A percentile compares a stretch with the other conserved stretches of the same genome.
Evolutionary conservation across 1,140 invertebrate genomes (phyloP).

Genomic region (Ectropis grisescens): DNA sequence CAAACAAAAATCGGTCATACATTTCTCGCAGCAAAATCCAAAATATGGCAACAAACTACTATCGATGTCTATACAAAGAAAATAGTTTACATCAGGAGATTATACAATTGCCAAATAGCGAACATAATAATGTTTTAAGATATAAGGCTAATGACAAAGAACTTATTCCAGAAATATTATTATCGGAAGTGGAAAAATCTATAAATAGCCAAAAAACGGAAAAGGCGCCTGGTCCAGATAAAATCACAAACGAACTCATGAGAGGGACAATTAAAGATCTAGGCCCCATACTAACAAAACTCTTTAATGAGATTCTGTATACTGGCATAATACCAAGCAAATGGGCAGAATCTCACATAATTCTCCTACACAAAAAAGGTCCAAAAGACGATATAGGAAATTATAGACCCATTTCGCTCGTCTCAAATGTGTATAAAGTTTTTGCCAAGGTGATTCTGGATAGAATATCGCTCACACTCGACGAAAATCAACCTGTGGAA

Average conservation of each 20-base stretch:
- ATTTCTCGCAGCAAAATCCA: slow-evolving; percentile 1
- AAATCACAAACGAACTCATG: slow-evolving; percentile 8
- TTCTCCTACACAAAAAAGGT: too few relatives aligned
- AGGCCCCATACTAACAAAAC: slow-evolving; percentile 4
- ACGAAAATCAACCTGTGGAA: too few relatives aligned
- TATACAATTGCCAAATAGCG: too few relatives aligned
- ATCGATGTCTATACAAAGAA: too few relatives aligned
- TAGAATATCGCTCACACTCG: not conserved
- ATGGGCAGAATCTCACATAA: not conserved
- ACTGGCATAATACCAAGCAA: not conserved
- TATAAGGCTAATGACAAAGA: too few relatives aligned
- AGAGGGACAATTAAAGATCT: slow-evolving; percentile 4
- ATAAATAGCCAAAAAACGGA: slow-evolving; percentile 10
- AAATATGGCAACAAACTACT: slow-evolving; percentile 13
- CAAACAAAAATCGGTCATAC: slow-evolving; percentile 5
- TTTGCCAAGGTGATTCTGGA: not conserved
- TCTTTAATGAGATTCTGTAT: not conserved
- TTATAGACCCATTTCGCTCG: not conserved
- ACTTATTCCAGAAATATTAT: slow-evolving; percentile 8
- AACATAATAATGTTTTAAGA: too few relatives aligned
- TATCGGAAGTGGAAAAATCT: slow-evolving; percentile 6
- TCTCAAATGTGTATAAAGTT: not conserved
- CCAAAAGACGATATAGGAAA: not conserved
- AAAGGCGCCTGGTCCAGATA: slow-evolving; percentile 10
- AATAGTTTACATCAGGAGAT: too few relatives aligned